Conservation (phyloP, 2,888 invertebrate genomes). For the Netelia melanura region DNA sequence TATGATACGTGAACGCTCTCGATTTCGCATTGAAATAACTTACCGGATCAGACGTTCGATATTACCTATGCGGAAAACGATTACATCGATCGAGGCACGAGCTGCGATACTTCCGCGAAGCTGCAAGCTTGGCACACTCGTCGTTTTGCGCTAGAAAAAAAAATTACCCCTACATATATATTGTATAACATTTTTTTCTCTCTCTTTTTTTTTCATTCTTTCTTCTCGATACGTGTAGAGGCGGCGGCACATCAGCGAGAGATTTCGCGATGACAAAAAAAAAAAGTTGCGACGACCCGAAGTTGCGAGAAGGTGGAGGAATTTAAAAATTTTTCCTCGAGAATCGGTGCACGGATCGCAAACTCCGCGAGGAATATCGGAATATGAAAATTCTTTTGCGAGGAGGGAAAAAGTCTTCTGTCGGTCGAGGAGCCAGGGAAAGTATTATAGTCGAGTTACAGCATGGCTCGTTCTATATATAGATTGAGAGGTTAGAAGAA, state of each 20-base stretch:
- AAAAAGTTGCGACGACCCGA: conserved; percentile 44
- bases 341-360: conserved; percentile 27
- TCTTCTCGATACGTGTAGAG: neutral
- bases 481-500: neutral
- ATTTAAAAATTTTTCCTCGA: conserved; percentile 62
- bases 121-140: conserved; percentile 41
- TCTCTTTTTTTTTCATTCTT: too few species aligned
- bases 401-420: conserved; percentile 28
- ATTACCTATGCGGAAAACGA: conserved; percentile 72
- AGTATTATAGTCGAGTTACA: conserved; percentile 63
- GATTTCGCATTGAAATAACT: conserved; percentile 74
- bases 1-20: conserved; percentile 53
- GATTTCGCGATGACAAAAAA: conserved; percentile 41
- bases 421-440: conserved; percentile 31
- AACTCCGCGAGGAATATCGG: conserved; percentile 48
- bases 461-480: conserved; percentile 17
- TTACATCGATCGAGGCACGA: conserved; percentile 70
- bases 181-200: too few species aligned
- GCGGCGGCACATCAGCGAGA: conserved; percentile 6
- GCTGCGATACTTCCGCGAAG: conserved; percentile 23
- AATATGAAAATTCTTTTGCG: conserved; percentile 69
- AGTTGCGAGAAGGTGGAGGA: conserved; percentile 22
- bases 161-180: neutral
- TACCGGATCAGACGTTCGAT: conserved; percentile 73
- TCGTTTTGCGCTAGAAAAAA: conserved; percentile 14